Evolutionary conservation across 2,888 invertebrate genomes (phyloP).

Genomic region (Matsumyia berberina): DNA sequence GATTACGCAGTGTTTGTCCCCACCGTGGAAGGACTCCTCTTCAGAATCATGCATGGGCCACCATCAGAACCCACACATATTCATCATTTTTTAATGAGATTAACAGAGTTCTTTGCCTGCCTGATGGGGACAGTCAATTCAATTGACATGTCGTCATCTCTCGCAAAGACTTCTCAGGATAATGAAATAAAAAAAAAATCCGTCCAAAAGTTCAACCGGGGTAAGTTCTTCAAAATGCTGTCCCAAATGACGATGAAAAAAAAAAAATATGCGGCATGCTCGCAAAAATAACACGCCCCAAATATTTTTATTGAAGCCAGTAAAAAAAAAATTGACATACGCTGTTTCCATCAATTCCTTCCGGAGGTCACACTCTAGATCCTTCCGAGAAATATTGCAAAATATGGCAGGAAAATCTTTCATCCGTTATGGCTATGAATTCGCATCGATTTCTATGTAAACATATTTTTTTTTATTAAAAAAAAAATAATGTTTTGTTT

Average conservation of each 20-base stretch:
- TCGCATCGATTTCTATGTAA: constrained; percentile 61
- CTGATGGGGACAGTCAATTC: too few species aligned
- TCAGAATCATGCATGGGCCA: too few species aligned
- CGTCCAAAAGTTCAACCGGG: neutral
- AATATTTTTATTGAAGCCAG: constrained; percentile 57
- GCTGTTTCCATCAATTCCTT: constrained; percentile 55
- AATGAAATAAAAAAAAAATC: constrained; percentile 3
- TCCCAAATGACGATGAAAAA: constrained; percentile 38
- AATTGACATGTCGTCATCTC: too few species aligned
- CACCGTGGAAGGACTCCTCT: too few species aligned
- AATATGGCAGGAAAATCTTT: constrained; percentile 42
- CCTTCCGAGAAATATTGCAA: constrained; percentile 3
- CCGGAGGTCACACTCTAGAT: constrained; percentile 58
- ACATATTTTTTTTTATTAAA: constrained; percentile 39
- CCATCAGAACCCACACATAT: too few species aligned
- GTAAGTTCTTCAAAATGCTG: constrained; percentile 13
- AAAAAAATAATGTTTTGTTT: constrained; percentile 44
- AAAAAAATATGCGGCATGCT: constrained; percentile 8
- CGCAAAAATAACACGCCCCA: constrained; percentile 39
- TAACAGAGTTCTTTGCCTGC: too few species aligned
- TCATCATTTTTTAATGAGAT: too few species aligned
- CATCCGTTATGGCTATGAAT: constrained; percentile 57
- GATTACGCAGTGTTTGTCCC: too few species aligned
- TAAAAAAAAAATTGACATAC: constrained; percentile 56
- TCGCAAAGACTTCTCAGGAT: neutral